Evolutionary conservation across 2,113 vertebrate species (phyloP).

Genomic region (Geococcyx californianus): DNA sequence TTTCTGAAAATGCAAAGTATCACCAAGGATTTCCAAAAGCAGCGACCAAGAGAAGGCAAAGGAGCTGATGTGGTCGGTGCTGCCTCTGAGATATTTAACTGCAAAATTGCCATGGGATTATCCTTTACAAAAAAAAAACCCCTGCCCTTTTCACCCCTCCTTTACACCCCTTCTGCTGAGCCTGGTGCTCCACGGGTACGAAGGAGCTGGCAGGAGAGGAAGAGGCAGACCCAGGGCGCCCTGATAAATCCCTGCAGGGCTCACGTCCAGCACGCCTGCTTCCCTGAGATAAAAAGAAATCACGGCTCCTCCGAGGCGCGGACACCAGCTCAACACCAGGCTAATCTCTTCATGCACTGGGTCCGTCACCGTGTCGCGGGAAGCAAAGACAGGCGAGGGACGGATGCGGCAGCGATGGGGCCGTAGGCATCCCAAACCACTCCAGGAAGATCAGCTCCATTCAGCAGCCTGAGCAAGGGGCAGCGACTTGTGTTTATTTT

Average conservation of each 20-base stretch:
- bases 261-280: conserved; percentile 72
- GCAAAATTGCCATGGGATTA: background rate
- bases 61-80: rapidly evolving
- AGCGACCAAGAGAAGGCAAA: background rate
- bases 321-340: conserved; percentile 3
- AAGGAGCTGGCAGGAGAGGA: background rate
- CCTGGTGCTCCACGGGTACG: background rate
- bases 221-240: conserved; percentile 47
- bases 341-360: conserved; percentile 66
- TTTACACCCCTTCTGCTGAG: background rate
- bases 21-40: background rate
- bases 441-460: conserved; percentile 21
- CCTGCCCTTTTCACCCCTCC: background rate
- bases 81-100: background rate
- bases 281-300: conserved; percentile 77
- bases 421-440: conserved; percentile 36
- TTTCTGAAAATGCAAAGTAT: background rate
- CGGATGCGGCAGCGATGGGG: background rate
- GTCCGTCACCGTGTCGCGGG: background rate
- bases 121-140: background rate
- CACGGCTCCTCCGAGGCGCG: conserved; percentile 35
- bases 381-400: background rate
- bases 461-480: background rate
- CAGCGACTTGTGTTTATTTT: background rate
- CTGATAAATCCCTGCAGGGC: conserved; percentile 71